phyloP scores from a whole-genome alignment of 2,113 vertebrate genomes.

The Psammodynastes pulverulentus region DNA sequence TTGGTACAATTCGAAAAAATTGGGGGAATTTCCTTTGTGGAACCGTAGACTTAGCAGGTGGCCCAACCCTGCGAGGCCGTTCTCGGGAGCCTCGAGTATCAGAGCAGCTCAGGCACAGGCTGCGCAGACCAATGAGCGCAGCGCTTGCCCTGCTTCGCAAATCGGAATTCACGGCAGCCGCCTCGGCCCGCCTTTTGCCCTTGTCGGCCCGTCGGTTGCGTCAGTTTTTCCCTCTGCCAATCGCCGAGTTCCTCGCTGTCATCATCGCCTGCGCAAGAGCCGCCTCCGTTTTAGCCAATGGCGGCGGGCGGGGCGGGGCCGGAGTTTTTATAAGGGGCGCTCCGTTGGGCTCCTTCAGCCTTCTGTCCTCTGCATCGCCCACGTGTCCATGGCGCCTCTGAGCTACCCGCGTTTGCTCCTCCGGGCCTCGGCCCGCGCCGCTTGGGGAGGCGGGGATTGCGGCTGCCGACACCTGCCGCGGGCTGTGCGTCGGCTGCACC shows the following conservation, averaged over 20 bases:
- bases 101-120: background rate
- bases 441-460: background rate
- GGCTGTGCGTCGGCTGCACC: background rate
- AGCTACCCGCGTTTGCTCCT: background rate
- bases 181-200: background rate
- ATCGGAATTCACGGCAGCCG: background rate
- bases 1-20: background rate
- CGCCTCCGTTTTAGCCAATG: background rate
- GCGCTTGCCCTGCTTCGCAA: background rate
- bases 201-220: background rate
- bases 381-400: background rate
- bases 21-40: background rate
- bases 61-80: too few relatives aligned
- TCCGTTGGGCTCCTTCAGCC: rapidly evolving
- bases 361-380: rapidly evolving
- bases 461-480: background rate
- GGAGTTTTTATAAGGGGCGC: background rate
- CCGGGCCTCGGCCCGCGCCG: background rate
- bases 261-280: background rate
- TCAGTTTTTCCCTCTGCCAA: background rate
- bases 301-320: background rate
- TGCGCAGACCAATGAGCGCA: background rate
- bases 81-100: background rate
- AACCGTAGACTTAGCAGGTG: background rate
- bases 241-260: background rate